Conservation (phyloP, 2,888 invertebrate species). For the Xanthia icteritia region DNA sequence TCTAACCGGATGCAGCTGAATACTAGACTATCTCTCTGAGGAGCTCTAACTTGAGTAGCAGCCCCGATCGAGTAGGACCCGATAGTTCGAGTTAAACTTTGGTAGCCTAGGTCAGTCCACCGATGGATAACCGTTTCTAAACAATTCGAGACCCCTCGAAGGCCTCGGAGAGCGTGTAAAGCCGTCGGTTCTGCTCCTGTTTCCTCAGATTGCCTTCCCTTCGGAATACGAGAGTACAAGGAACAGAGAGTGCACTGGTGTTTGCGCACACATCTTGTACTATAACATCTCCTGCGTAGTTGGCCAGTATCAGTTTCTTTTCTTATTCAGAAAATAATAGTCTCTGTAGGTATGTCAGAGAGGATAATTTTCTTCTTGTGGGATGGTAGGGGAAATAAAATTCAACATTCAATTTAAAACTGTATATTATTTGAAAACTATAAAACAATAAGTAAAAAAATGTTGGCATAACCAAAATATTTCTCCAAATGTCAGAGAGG, state of each 20-base stretch:
- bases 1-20: too few relatives aligned
- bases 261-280: not conserved
- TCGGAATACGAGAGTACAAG: not conserved
- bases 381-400: not conserved
- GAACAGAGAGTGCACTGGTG: not conserved
- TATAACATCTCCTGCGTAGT: not conserved
- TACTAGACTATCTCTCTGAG: not conserved
- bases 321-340: not conserved
- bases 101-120: too few relatives aligned
- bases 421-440: not conserved
- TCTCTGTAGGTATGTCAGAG: not conserved
- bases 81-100: too few relatives aligned
- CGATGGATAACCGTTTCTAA: too few relatives aligned
- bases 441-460: not conserved
- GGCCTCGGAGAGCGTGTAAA: not conserved
- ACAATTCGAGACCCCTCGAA: not conserved
- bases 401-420: not conserved
- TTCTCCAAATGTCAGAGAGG: too few relatives aligned
- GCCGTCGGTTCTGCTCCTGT: not conserved
- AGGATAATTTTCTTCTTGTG: not conserved
- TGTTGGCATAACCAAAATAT: not conserved
- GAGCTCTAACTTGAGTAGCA: not conserved
- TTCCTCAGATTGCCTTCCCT: not conserved
- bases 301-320: not conserved
- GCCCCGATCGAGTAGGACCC: too few relatives aligned